Evolutionary conservation across 2,888 invertebrate species (phyloP).

Genomic region (Amorpha juglandis): DNA sequence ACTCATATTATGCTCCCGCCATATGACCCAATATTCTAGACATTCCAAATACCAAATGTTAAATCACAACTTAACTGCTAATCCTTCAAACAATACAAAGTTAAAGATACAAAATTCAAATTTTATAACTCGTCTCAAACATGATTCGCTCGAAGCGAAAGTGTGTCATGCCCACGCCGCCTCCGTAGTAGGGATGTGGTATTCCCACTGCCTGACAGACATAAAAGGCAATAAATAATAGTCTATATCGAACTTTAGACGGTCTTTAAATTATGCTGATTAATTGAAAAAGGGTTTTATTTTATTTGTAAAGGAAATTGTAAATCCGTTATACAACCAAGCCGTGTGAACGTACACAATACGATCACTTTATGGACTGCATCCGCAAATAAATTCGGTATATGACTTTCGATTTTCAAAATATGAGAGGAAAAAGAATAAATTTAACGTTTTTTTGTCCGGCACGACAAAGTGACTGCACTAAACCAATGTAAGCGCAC

Average conservation of each 20-base stretch:
- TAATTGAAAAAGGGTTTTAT: conserved; percentile 14
- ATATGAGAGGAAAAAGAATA: neutral
- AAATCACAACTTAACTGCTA: conserved; percentile 15
- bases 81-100: conserved; percentile 25
- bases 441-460: no score
- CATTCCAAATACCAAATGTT: neutral
- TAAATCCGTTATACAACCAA: neutral
- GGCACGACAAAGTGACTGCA: no score
- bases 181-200: conserved; percentile 54
- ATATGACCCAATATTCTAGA: no score
- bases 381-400: neutral
- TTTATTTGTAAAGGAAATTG: neutral
- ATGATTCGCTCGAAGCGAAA: conserved; percentile 61
- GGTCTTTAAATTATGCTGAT: conserved; percentile 20
- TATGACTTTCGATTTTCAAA: conserved; percentile 2
- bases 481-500: no score
- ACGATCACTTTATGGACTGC: no score
- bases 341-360: neutral
- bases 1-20: no score
- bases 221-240: conserved; percentile 40
- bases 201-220: conserved; percentile 48
- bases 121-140: conserved; percentile 43
- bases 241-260: conserved; percentile 27
- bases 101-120: conserved; percentile 42
- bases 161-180: conserved; percentile 67